These are phyloP conservation scores for Trochalopteron elliotii DNA, from an alignment of 2,113 vertebrate genomes.

Conservation along the genomic window DNA sequence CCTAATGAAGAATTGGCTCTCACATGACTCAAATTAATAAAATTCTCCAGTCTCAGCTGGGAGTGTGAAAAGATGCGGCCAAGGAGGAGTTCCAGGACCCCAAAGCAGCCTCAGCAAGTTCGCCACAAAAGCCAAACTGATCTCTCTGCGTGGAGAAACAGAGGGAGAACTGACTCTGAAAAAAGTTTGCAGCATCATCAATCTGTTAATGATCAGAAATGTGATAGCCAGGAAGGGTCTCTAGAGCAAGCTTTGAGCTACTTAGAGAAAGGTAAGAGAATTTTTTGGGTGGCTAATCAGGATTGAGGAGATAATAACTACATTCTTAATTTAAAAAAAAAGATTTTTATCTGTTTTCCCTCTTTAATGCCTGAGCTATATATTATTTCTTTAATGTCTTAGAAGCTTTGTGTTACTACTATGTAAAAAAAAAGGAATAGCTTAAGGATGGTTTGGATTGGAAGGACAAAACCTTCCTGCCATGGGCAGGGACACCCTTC, in stretches of 20 bases:
- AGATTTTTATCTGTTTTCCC: neutral
- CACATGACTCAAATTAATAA: neutral
- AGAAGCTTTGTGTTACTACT: neutral
- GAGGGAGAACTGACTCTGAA: neutral
- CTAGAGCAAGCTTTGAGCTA: slow-evolving; percentile 78
- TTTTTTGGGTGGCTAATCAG: neutral
- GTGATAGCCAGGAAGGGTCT: slow-evolving; percentile 53
- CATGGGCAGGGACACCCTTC: neutral
- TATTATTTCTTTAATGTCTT: neutral
- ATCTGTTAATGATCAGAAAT: neutral
- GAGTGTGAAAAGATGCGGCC: slow-evolving; percentile 42
- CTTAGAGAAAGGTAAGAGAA: slow-evolving; percentile 73
- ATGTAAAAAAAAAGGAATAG: neutral
- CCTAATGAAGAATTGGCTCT: neutral
- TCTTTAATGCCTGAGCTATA: neutral
- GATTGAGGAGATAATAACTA: neutral
- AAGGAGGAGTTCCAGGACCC: neutral
- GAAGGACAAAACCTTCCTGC: neutral
- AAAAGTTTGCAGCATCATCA: neutral
- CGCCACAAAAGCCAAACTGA: neutral
- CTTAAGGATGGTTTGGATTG: neutral
- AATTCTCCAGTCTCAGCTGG: neutral
- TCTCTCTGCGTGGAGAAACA: slow-evolving; percentile 39
- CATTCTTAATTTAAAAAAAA: neutral
- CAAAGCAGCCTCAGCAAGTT: neutral